phyloP scores from a whole-genome alignment of 2,888 invertebrate species.

The Drosophila algonquin region DNA sequence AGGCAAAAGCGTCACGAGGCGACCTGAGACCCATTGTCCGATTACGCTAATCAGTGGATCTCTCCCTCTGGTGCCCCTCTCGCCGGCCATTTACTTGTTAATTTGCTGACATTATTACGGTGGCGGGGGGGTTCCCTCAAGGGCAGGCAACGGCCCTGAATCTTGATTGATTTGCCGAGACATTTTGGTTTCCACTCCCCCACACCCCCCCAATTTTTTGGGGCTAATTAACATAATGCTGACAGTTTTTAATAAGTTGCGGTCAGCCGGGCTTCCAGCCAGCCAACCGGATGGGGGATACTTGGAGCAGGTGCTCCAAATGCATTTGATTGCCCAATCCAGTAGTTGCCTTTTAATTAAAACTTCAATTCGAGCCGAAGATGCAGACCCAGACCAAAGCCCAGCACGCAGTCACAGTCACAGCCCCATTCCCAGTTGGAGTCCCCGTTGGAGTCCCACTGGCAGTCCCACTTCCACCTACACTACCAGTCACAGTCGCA shows the following conservation, averaged over 20 bases:
- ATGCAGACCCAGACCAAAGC: slow-evolving; percentile 30
- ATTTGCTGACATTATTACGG: slow-evolving; percentile 44
- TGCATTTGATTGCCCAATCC: slow-evolving; percentile 47
- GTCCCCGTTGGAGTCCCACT: background rate
- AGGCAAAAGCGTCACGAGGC: slow-evolving; percentile 5
- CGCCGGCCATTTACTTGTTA: slow-evolving; percentile 31
- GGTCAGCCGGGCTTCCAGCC: background rate
- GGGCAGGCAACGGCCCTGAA: background rate
- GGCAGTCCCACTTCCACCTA: background rate
- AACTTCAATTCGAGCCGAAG: slow-evolving; percentile 71
- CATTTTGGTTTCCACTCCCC: slow-evolving; percentile 17
- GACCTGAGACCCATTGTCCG: slow-evolving; percentile 43
- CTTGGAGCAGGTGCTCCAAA: slow-evolving; percentile 56
- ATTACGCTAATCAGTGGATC: slow-evolving; percentile 63
- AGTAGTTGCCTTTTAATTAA: slow-evolving; percentile 79
- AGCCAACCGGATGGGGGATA: background rate
- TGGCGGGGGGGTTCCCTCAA: background rate
- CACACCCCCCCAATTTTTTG: slow-evolving; percentile 18
- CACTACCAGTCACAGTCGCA: background rate
- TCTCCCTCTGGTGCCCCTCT: slow-evolving; percentile 13
- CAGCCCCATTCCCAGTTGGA: background rate
- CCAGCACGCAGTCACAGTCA: slow-evolving; percentile 10
- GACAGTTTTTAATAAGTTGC: slow-evolving; percentile 66
- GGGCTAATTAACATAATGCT: slow-evolving; percentile 69
- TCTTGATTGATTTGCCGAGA: slow-evolving; percentile 68